Base-by-base conservation (phyloP, 2,797 vertebrate genomes). In the Brotula barbata region DNA sequence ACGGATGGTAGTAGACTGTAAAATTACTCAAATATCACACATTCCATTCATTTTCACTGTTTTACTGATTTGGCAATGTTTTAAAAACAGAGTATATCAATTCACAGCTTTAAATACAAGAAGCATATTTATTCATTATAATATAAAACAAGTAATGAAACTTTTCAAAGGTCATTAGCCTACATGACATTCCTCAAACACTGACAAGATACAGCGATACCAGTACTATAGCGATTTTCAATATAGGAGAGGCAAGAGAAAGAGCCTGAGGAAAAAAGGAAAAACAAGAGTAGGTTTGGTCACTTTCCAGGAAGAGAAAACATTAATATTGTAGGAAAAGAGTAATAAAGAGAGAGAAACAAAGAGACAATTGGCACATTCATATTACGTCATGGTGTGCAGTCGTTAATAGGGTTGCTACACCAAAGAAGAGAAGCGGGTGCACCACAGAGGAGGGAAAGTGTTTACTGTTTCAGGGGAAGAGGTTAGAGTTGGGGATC, bases 111-210 rank as follows among this genome's bases (percentile, higher is more conserved):
- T 84, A 90, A 91, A 90, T 91, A 91, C 86, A 91, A 92, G 89
- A 92, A 92, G 90, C 90, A 90, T 89, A 89, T 92, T 92, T 92
- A 92, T 90, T 91, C 83, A 89, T 89, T 82, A 88, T 84, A 89
- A 90, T 92, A 91, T 89, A 93, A 92, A 93, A 91, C 86, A 91
- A 85, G 82, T 90, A 91, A 85, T 90, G 85, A 92, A 91, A 91
- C 87, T 77, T 85, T 85, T 84, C 84, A 87, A 88, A 88, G 85
- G 82, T 88, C 85, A 88, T 87, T 83, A 88, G 87, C 83, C 81
- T 80, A 90, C 90, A 85, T 86, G 84, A 92, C 90, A 92, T 91
- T 93, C 91, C 85, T 90, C 87, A 91, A 89, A 88, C 86, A 91
- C 80, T 70, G 83, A 88, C 88, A 76, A 84, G 74, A 89, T 87